Evolutionary conservation across 23 tunicate genomes (phyloP).

Genomic region (Oikopleura vanhoeffeni): DNA sequence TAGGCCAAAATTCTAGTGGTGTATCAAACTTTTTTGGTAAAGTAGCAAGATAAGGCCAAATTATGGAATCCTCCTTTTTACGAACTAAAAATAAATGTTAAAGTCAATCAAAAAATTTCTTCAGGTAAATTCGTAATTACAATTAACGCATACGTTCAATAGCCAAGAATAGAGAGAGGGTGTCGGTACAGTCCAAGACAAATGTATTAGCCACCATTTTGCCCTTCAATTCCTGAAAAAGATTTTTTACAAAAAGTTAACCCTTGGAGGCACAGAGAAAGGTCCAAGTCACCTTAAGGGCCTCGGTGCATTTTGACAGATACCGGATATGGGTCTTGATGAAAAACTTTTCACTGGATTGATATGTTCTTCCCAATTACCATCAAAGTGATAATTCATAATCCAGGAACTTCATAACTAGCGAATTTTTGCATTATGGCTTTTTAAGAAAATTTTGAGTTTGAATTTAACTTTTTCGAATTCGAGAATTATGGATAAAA

Average conservation of each 20-base stretch:
- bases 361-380: no score
- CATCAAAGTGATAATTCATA: no score
- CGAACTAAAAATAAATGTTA: neutral
- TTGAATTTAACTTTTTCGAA: no score
- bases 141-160: neutral
- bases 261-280: no score
- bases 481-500: no score
- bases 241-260: neutral
- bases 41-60: neutral
- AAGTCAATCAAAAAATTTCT: neutral
- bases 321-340: no score
- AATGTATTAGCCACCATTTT: neutral
- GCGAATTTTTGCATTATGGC: no score
- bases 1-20: constrained; percentile 6
- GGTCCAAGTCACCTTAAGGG: no score
- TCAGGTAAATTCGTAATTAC: neutral
- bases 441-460: no score
- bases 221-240: neutral
- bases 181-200: neutral
- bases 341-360: no score
- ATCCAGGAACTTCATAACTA: no score
- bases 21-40: neutral
- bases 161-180: neutral
- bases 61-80: neutral
- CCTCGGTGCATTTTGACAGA: no score